Conservation (phyloP, 1,140 invertebrate genomes). For the Drosophila pandora region DNA sequence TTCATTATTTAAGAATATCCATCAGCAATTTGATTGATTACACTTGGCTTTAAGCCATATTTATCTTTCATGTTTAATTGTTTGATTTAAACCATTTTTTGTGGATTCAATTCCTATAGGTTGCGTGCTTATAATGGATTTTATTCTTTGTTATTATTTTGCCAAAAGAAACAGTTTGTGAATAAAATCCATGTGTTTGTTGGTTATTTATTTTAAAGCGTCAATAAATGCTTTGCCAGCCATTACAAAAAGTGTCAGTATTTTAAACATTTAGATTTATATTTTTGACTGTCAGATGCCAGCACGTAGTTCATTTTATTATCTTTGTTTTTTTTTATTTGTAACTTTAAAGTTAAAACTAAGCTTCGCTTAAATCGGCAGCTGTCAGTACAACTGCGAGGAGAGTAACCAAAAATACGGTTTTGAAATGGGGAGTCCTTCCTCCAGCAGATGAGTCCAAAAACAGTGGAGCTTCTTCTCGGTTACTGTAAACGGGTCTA, state of each 20-base stretch:
- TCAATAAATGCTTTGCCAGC: not conserved
- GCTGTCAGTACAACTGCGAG: not conserved
- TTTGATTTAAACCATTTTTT: not conserved
- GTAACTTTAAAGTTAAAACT: not conserved
- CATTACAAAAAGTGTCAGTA: not conserved
- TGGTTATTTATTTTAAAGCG: not conserved
- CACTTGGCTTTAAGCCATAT: not conserved
- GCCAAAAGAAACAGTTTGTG: too few relatives aligned
- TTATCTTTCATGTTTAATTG: not conserved
- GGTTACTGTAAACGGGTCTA: constrained; percentile 84
- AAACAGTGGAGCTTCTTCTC: constrained; percentile 13
- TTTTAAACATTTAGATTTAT: not conserved
- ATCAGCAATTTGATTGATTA: not conserved
- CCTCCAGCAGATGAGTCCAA: constrained; percentile 34
- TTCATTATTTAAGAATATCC: not conserved
- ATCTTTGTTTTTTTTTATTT: not conserved
- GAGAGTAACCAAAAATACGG: not conserved
- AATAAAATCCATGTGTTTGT: not conserved
- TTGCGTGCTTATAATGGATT: not conserved
- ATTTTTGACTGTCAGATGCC: not conserved
- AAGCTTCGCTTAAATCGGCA: not conserved
- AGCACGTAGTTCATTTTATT: not conserved
- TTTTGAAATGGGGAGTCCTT: not conserved
- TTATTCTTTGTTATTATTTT: not conserved
- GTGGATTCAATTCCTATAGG: not conserved